Base-by-base conservation (phyloP, 2,888 invertebrate species). In the Dascillus cervinus region DNA sequence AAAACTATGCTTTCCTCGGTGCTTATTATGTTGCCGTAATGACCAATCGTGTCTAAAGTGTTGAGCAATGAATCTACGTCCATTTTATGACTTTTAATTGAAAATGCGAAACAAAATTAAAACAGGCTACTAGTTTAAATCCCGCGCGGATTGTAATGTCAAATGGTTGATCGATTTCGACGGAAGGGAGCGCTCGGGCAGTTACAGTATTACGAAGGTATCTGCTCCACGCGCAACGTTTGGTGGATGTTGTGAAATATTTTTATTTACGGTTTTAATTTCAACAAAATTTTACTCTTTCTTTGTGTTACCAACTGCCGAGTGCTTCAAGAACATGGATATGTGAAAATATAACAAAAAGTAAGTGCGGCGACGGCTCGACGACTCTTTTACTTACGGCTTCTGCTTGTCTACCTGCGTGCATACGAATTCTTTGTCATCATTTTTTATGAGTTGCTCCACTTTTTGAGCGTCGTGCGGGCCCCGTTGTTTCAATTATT, bases 1-100 rank as follows among this genome's bases (percentile, higher is more conserved):
- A 90, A 65, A 32, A 82, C 48, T 1, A 79, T 68, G 38, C 81
- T 75, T 50, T 83, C 77, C 65, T 91, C 88, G 3, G 74, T 73
- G 25, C 76, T 77, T 13, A 89, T 60, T 56, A 79, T 75, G 45
- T 79, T 65, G 5, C 89, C 90, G 40, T 75, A 77, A 29, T 70
- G 67, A 19, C 72, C 72, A 32, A 75, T 59, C 41, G 66, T 66
- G 43, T 76, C 73, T 33, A 73, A 53, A 42, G 64, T 68, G 21
- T 71, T 64, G 41, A 70, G 57, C 34, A 79, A 51, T 33, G 63
- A 65, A 20, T 63, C 52, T 33, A 70, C 63, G 41, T 78, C 73
- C 79, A 79, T 79, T 42, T 47, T 35, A 15, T 11, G 22, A 19
- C 29, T 26, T 30, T 23, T 10, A 26, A 36, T 26, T 20, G 5